Evolutionary conservation across 2,113 vertebrate genomes (phyloP).

Genomic region (Protobothrops flavoviridis): DNA sequence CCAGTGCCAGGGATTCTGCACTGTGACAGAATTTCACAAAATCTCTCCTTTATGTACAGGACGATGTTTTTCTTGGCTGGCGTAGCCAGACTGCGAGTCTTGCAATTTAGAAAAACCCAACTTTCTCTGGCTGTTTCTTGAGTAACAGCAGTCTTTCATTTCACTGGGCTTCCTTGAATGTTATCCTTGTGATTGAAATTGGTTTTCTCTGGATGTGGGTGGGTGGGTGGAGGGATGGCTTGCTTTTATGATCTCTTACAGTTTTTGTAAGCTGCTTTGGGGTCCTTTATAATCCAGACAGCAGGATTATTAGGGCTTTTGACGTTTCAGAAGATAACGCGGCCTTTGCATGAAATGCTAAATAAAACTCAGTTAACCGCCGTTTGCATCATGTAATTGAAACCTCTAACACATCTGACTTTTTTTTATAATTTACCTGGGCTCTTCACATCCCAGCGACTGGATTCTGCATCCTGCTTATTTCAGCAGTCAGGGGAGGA

Average conservation of each 20-base stretch:
- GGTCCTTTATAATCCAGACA: background rate
- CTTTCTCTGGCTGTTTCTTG: too few species aligned
- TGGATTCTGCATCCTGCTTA: background rate
- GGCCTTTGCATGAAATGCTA: background rate
- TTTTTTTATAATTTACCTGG: background rate
- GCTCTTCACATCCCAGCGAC: background rate
- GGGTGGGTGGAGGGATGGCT: background rate
- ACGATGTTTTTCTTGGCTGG: too few species aligned
- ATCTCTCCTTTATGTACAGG: too few species aligned
- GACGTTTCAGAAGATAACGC: background rate
- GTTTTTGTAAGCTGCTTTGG: background rate
- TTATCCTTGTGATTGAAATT: background rate
- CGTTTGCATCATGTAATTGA: background rate
- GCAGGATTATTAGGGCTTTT: background rate
- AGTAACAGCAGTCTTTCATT: background rate
- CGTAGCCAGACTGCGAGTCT: too few species aligned
- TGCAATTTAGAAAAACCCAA: too few species aligned
- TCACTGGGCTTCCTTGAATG: background rate
- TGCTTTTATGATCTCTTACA: background rate
- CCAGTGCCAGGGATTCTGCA: too few species aligned
- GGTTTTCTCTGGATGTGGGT: background rate
- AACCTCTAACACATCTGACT: background rate
- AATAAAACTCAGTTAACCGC: background rate
- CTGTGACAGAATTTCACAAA: too few species aligned
- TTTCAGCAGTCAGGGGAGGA: background rate